These are phyloP conservation scores for Asteroscopus sphinx DNA, from an alignment of 2,888 invertebrate genomes.

Conservation along the genomic window DNA sequence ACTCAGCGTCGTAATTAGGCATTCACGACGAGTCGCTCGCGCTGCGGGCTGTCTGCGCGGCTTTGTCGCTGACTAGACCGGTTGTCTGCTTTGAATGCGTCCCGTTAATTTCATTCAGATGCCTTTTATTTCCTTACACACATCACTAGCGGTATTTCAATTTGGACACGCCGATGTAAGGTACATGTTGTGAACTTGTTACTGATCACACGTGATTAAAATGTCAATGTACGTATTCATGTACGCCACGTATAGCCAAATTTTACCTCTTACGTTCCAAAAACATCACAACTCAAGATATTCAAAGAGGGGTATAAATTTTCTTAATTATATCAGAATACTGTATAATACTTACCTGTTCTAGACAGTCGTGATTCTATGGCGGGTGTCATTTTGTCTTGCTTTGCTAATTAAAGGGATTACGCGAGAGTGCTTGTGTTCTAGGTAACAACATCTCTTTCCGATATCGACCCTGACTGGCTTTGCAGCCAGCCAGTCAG, in stretches of 20 bases:
- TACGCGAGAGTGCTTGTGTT: conserved; percentile 68
- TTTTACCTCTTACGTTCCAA: too few species aligned
- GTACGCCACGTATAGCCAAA: neutral
- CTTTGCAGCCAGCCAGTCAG: too few species aligned
- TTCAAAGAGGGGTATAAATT: too few species aligned
- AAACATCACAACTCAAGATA: too few species aligned
- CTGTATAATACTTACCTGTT: too few species aligned
- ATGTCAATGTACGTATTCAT: neutral
- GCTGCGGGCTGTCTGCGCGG: conserved; percentile 82
- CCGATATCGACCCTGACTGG: conserved; percentile 62
- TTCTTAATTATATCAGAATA: too few species aligned
- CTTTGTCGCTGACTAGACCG: conserved; percentile 82
- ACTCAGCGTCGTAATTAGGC: conserved; percentile 88
- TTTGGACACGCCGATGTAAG: neutral
- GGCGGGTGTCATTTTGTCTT: conserved; percentile 68
- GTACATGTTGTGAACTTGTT: neutral
- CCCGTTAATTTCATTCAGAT: conserved; percentile 66
- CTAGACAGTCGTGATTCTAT: conserved; percentile 35
- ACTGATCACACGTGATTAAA: neutral
- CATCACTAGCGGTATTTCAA: conserved; percentile 29
- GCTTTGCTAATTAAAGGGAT: conserved; percentile 80
- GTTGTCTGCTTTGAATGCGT: conserved; percentile 76
- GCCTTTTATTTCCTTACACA: conserved; percentile 60
- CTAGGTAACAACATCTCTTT: conserved; percentile 69
- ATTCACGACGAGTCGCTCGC: conserved; percentile 85